Evolutionary conservation across 2,113 vertebrate genomes (phyloP), one percentile per base, ranked within the genome.

Genomic region (Prunella himalayana): DNA sequence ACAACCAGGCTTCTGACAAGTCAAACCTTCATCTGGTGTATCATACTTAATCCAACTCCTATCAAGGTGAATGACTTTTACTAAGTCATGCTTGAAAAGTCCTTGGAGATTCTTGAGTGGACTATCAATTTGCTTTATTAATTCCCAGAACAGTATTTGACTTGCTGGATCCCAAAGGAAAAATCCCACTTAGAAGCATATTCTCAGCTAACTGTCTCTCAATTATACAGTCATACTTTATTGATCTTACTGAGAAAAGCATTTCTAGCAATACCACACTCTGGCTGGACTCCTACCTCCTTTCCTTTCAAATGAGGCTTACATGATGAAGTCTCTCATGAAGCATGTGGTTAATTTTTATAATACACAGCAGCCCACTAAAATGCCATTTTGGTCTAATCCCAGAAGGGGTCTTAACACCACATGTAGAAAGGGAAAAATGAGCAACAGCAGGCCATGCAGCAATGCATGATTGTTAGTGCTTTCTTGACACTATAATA

Each of bases 111-210:
- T 93, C 68, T 77, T 80, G 64, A 94, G 76, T 77, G 76, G 79
- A 76, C 88, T 86, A 86, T 93, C 82, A 93, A 95, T 97, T 96
- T 81, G 35, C 33, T 77, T 45, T 83, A 92, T 80, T 73, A 92
- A 86, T 92, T 97, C 88, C 76, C 90, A 86, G 82, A 92, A 90
- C 16, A 11, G 71, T 70, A 27, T 57, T 90, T 37, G 17, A 71
- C 88, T 93, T 88, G 54, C 71, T 57, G 68, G 47, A 72, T 93
- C 86, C 47, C 47, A 57, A 80, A 83, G 92, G 88, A 65, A 93
- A 94, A 96, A 83, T 57, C 31, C 71, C 88, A 94, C 90, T 94
- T 93, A 79, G 82, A 75, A 93, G 50, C 45, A 54, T 31, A 92
- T 86, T 94, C 82, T 92, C 82, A 93, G 85, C 66, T 91, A 86